phyloP scores from a whole-genome alignment of 2,888 invertebrate genomes.

The Tiliacea aurago region DNA sequence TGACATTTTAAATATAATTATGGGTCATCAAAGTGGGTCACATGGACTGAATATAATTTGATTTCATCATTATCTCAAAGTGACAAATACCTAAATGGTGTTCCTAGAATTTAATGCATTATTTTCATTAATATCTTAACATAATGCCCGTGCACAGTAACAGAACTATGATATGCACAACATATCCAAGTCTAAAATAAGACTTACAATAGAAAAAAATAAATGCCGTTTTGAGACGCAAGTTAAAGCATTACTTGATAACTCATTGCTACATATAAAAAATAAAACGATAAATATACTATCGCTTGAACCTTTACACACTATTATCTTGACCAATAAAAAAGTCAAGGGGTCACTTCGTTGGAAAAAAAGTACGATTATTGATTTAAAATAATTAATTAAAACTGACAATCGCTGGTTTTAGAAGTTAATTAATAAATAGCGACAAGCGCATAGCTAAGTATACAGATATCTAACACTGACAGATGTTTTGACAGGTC shows the following conservation, averaged over 20 bases:
- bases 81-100: slow-evolving; percentile 12
- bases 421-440: slow-evolving; percentile 72
- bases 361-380: slow-evolving; percentile 73
- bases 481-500: slow-evolving; percentile 31
- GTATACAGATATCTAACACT: slow-evolving; percentile 39
- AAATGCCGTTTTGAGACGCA: slow-evolving; percentile 78
- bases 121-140: slow-evolving; percentile 29
- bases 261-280: slow-evolving; percentile 74
- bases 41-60: slow-evolving; percentile 3
- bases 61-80: slow-evolving; percentile 28
- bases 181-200: slow-evolving; percentile 63
- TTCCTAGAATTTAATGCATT: slow-evolving; percentile 37
- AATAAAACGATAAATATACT: slow-evolving; percentile 67
- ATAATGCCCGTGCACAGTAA: slow-evolving; percentile 40
- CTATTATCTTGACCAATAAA: slow-evolving; percentile 68
- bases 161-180: slow-evolving; percentile 50
- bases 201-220: slow-evolving; percentile 76
- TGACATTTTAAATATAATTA: slow-evolving; percentile 4
- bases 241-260: slow-evolving; percentile 68
- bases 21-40: slow-evolving; percentile 26
- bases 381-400: slow-evolving; percentile 78
- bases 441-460: slow-evolving; percentile 59
- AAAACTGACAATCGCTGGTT: slow-evolving; percentile 67
- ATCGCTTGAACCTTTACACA: slow-evolving; percentile 74
- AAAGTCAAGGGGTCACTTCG: slow-evolving; percentile 73